These are phyloP conservation scores for Hippopotamus amphibius DNA, from an alignment of 2,113 vertebrate species.

Conservation along the genomic window DNA sequence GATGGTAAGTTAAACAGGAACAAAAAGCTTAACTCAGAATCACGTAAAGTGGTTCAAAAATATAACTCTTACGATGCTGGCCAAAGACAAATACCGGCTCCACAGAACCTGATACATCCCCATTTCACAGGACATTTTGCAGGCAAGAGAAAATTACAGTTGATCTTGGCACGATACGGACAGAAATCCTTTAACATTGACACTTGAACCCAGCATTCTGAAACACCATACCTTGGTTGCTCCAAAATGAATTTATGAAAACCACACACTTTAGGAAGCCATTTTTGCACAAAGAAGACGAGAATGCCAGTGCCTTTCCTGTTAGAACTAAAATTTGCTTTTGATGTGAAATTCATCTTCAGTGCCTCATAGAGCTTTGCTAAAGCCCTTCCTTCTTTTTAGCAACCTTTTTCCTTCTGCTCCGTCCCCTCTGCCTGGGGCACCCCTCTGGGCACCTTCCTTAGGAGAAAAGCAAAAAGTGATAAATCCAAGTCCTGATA, in stretches of 20 bases:
- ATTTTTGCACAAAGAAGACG: background rate
- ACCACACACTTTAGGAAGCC: background rate
- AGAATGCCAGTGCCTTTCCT: background rate
- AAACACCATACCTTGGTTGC: background rate
- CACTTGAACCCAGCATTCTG: conserved; percentile 9
- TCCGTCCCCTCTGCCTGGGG: background rate
- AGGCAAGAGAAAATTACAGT: background rate
- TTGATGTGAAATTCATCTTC: background rate
- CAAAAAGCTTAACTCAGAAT: conserved; percentile 20
- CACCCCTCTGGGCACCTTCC: background rate
- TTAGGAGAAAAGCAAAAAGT: conserved; percentile 9
- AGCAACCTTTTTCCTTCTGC: background rate
- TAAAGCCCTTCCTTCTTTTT: conserved; percentile 1
- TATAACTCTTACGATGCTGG: background rate
- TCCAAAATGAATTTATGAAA: conserved; percentile 50
- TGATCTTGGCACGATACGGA: background rate
- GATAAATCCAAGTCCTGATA: background rate
- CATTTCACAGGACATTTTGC: background rate
- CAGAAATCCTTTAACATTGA: background rate
- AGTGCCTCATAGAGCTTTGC: background rate
- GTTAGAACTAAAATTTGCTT: background rate
- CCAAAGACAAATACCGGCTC: background rate
- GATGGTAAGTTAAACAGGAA: background rate
- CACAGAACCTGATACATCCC: background rate
- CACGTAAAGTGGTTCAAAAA: background rate